Conservation (phyloP, 2,797 vertebrate species). For the Diplodus puntazzo region DNA sequence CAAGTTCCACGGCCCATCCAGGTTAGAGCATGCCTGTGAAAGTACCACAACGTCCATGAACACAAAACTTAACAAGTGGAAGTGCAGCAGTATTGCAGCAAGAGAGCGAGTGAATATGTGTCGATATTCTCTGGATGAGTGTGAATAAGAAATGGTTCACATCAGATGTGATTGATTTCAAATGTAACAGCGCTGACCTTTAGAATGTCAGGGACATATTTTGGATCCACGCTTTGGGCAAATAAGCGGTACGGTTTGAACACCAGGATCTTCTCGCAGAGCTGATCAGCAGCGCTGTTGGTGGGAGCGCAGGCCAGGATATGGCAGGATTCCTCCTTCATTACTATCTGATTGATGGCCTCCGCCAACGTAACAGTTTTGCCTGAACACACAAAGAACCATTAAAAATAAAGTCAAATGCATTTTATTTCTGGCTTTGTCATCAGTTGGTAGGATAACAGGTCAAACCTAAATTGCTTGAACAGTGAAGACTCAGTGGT, state of each 20-base stretch:
- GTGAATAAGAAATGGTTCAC: neutral
- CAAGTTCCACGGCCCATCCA: slow-evolving; percentile 81
- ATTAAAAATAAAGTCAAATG: fast-evolving
- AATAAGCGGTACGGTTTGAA: slow-evolving; percentile 88
- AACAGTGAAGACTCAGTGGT: neutral
- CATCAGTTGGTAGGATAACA: neutral
- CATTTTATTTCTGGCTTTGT: neutral
- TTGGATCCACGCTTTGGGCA: slow-evolving; percentile 86
- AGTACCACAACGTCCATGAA: slow-evolving; percentile 16
- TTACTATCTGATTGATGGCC: slow-evolving; percentile 95
- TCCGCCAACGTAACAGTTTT: slow-evolving; percentile 97
- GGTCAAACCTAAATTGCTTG: neutral
- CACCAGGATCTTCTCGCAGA: slow-evolving; percentile 89
- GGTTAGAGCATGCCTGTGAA: slow-evolving; percentile 90
- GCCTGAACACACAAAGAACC: slow-evolving; percentile 69
- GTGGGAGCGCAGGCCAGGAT: slow-evolving; percentile 94
- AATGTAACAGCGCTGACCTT: slow-evolving; percentile 78
- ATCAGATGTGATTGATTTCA: no score
- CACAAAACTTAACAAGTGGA: neutral
- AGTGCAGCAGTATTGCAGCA: neutral
- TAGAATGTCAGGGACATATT: slow-evolving; percentile 78
- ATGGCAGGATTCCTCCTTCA: slow-evolving; percentile 71
- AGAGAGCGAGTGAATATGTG: neutral
- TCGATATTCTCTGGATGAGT: neutral
- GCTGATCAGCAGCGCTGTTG: slow-evolving; percentile 93